A percentile compares a stretch with the other conserved stretches of the same genome.
Conservation (phyloP, 2,888 invertebrate species). For the Mythimna pallens region DNA sequence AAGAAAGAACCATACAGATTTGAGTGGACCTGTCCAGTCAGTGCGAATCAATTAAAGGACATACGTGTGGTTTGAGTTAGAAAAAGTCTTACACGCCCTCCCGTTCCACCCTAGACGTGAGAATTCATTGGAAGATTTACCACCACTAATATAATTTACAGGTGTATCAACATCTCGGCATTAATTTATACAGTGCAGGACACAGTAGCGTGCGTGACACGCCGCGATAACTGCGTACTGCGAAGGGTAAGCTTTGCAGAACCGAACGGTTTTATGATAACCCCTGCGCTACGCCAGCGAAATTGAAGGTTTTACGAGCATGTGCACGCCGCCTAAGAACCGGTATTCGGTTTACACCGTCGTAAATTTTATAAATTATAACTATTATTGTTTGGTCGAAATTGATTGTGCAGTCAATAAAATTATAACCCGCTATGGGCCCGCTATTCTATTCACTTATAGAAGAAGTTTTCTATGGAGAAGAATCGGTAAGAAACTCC, state of each 20-base stretch:
- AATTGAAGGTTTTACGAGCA: constrained; percentile 49
- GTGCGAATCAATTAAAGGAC: too few relatives aligned
- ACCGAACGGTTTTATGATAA: constrained; percentile 48
- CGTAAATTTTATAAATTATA: constrained; percentile 35
- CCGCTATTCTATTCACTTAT: not conserved
- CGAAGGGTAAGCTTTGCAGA: constrained; percentile 22
- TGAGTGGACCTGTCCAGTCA: too few relatives aligned
- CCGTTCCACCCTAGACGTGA: too few relatives aligned
- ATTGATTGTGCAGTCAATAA: not conserved
- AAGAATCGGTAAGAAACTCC: too few relatives aligned
- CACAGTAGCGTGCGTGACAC: constrained; percentile 36
- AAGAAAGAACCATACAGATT: too few relatives aligned
- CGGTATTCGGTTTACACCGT: constrained; percentile 26
- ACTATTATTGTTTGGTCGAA: constrained; percentile 13
- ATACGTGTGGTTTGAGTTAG: too few relatives aligned
- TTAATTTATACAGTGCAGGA: constrained; percentile 48
- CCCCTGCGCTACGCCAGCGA: constrained; percentile 11
- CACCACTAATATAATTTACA: not conserved
- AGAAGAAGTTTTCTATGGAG: too few relatives aligned
- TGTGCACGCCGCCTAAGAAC: constrained; percentile 31
- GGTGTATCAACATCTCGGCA: constrained; percentile 8
- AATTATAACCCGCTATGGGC: not conserved
- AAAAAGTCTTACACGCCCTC: too few relatives aligned
- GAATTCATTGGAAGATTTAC: too few relatives aligned
- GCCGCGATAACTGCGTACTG: constrained; percentile 29